Evolutionary conservation across 1,140 invertebrate genomes (phyloP), one percentile per base, ranked within the genome.

Genomic region (Campodea augens): DNA sequence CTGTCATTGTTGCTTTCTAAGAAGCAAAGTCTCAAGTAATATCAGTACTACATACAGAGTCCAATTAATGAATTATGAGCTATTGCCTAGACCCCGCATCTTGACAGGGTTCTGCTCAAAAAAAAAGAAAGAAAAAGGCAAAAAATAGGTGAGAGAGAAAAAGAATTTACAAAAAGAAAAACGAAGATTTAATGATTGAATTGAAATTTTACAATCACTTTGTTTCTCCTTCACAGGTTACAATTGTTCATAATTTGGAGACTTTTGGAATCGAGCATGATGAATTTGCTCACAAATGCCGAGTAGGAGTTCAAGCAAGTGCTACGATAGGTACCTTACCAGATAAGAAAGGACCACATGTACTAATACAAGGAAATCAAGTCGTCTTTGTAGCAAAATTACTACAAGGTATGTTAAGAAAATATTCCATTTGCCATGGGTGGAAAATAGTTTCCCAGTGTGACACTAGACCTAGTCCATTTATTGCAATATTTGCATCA

Each of bases 361-460:
- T 95, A 15, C 67, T 88, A 54, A 74, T 92, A 25, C 88, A 93
- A 67, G 88, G 89, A 43, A 90, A 92, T 65, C 88, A 92, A 71
- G 75, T 91, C 46, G 60, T 69, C 43, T 83, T 81, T 55, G 68
- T 87, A 2, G 70, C 70, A 47, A 79, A 81, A 60, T 86, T 42
- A 64, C 87, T 5, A 71, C 70, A 48, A 78, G 79, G 71, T 62
- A 60, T 39, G 52, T 43, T 25, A 32, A 32, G 27, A 32, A 32
- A 32, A 32, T 32, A 32, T 10, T 32, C 27, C 27, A 32, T 32
- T 7, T 32, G 7, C 7, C 7, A 10, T 32, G 15, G 15, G n/a
- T n/a, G n/a, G n/a, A n/a, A n/a, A n/a, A n/a, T n/a, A n/a, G n/a
- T n/a, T n/a, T n/a, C n/a, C n/a, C n/a, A n/a, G n/a, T n/a, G n/a